phyloP scores from a whole-genome alignment of 2,888 invertebrate genomes.

The Microctonus aethiopoides region DNA sequence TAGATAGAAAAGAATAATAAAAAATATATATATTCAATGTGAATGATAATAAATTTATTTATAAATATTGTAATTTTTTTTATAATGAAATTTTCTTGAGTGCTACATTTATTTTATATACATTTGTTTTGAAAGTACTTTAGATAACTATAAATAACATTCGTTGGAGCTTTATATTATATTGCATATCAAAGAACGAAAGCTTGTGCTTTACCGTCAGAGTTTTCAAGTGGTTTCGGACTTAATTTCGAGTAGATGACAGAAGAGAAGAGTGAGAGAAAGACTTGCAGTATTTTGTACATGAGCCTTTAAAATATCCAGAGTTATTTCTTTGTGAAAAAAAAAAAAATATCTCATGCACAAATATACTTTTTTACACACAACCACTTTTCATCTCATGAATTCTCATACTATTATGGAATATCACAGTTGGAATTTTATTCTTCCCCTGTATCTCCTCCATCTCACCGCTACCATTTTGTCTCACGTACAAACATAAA shows the following conservation, averaged over 20 bases:
- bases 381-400: conserved; percentile 11
- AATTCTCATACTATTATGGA: conserved; percentile 25
- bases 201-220: not conserved
- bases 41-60: not conserved
- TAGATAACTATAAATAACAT: conserved; percentile 14
- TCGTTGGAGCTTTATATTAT: not conserved
- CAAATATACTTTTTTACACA: not conserved
- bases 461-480: too few relatives aligned
- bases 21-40: not conserved
- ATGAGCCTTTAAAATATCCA: conserved; percentile 2
- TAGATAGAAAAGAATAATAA: not conserved
- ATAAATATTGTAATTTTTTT: not conserved
- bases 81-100: not conserved
- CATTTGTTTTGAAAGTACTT: not conserved
- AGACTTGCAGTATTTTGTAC: not conserved
- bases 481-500: too few relatives aligned
- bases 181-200: conserved; percentile 18
- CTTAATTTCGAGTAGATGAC: conserved; percentile 5
- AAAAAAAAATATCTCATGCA: conserved; percentile 10
- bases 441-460: not conserved
- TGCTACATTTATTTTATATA: not conserved
- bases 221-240: not conserved
- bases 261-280: not conserved
- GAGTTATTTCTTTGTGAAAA: conserved; percentile 10
- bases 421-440: conserved; percentile 13